phyloP scores from a whole-genome alignment of 2,888 invertebrate genomes.

The Drosophila robusta region DNA sequence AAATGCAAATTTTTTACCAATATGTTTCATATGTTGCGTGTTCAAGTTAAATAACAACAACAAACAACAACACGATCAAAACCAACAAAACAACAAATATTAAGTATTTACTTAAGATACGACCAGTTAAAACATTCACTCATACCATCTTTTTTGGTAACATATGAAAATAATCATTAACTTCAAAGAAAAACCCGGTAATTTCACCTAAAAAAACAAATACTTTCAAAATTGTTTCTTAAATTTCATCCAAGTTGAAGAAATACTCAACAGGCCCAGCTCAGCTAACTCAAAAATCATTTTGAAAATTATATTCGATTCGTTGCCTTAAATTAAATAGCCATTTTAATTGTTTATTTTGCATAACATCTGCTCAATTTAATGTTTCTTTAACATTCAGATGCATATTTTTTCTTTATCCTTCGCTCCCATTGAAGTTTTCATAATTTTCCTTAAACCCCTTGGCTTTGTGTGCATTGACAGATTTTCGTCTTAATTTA shows the following conservation, averaged over 20 bases:
- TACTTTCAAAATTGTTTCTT: neutral
- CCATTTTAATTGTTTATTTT: slow-evolving; percentile 4
- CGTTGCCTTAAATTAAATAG: neutral
- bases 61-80: slow-evolving; percentile 19
- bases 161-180: slow-evolving; percentile 2
- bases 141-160: slow-evolving; percentile 22
- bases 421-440: slow-evolving; percentile 1
- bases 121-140: slow-evolving; percentile 19
- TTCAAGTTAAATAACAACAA: slow-evolving; percentile 53
- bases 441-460: slow-evolving; percentile 8
- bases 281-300: slow-evolving; percentile 14
- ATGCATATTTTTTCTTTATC: neutral
- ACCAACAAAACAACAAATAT: slow-evolving; percentile 33
- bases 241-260: neutral
- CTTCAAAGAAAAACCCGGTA: neutral
- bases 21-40: slow-evolving; percentile 68
- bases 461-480: slow-evolving; percentile 50
- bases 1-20: slow-evolving; percentile 63
- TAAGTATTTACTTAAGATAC: slow-evolving; percentile 5
- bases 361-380: slow-evolving; percentile 16
- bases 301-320: slow-evolving; percentile 32
- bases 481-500: slow-evolving; percentile 17
- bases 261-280: slow-evolving; percentile 8
- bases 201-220: neutral
- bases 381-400: slow-evolving; percentile 13